Percentiles rank a stretch among this genome's conserved stretches.
phyloP scores from a whole-genome alignment of 2,113 vertebrate genomes.

The Dicaeum eximium region DNA sequence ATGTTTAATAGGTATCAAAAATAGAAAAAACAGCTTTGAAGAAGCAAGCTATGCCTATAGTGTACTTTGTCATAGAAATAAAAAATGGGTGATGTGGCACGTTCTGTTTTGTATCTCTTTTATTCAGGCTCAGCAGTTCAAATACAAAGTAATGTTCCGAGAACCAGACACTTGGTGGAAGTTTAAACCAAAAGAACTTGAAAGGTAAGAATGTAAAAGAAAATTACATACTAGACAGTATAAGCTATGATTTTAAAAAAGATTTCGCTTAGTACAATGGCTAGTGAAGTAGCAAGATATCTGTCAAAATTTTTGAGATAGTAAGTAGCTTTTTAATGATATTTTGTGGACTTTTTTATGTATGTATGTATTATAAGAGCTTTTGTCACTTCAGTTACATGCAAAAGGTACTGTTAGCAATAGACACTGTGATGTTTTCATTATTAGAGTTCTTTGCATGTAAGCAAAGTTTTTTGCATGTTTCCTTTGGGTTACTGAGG shows the following conservation, averaged over 20 bases:
- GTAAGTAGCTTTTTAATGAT: neutral
- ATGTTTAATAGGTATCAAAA: neutral
- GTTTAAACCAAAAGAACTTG: slow-evolving; percentile 90
- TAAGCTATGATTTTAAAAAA: neutral
- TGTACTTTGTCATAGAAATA: neutral
- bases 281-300: neutral
- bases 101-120: neutral
- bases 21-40: neutral
- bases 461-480: neutral
- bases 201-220: slow-evolving; percentile 79
- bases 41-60: neutral
- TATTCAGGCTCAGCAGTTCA: slow-evolving; percentile 84
- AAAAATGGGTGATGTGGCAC: slow-evolving; percentile 3
- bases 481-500: neutral
- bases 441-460: neutral
- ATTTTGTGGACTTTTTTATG: neutral
- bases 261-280: fast-evolving
- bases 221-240: neutral
- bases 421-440: neutral
- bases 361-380: neutral
- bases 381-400: neutral
- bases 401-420: neutral
- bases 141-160: slow-evolving; percentile 90
- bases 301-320: neutral
- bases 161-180: slow-evolving; percentile 98